Conservation (phyloP, 2,797 vertebrate species). For the Pipistrellus pygmaeus region DNA sequence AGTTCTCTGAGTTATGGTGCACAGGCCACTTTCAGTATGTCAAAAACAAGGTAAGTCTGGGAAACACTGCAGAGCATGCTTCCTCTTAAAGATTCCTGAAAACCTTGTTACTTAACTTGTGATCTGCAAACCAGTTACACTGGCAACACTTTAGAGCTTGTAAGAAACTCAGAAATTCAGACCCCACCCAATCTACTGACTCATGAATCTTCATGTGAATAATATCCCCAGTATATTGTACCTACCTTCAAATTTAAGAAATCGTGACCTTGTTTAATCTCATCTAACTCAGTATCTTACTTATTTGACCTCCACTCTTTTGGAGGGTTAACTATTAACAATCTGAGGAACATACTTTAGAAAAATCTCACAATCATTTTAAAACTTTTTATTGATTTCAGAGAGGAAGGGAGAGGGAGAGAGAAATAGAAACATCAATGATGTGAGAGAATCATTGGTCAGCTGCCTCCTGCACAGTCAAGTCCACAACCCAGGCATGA, state of each 20-base stretch:
- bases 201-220: not conserved
- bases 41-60: constrained; percentile 11
- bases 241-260: not conserved
- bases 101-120: not conserved
- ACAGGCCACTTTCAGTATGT: not conserved
- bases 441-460: too few species aligned
- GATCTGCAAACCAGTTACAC: not conserved
- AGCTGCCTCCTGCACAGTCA: too few species aligned
- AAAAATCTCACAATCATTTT: not conserved
- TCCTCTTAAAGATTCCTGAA: not conserved
- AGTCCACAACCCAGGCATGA: too few species aligned
- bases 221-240: not conserved
- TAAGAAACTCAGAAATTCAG: not conserved
- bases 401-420: too few species aligned
- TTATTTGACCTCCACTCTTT: not conserved
- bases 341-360: constrained; percentile 1
- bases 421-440: too few species aligned
- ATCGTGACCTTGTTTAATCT: constrained; percentile 13
- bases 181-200: not conserved
- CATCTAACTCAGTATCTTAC: not conserved
- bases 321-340: not conserved
- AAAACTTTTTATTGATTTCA: too few species aligned
- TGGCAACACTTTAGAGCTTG: not conserved
- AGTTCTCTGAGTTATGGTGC: not conserved
- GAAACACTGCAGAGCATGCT: not conserved